Evolutionary conservation across 2,888 invertebrate species (phyloP), one percentile per base, ranked within the genome.

Genomic region (Luffia ferchaultella): DNA sequence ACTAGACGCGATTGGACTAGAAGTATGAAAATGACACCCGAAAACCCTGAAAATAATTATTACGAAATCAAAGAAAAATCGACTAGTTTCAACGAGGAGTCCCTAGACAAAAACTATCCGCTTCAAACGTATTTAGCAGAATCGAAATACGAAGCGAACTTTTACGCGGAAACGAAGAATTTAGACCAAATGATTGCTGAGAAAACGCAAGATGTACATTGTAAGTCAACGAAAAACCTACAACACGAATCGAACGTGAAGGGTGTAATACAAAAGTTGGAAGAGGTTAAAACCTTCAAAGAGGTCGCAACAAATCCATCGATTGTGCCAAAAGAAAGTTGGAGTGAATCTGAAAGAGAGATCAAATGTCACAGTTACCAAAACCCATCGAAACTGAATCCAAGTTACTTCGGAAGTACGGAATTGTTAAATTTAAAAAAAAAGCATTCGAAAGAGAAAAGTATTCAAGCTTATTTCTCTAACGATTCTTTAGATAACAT

Each of bases 401-500:
- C 42, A 12, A 9, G 16, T 9, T 42, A 30, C 30, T 30, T 12
- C 30, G 30, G 3, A 12, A 30, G n/a, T n/a, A n/a, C n/a, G n/a
- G 17, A 18, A 3, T 18, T 45, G 18, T 16, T 18, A 16, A 45
- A 45, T 18, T 42, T n/a, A n/a, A n/a, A n/a, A n/a, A n/a, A n/a
- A 18, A 40, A 9, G 3, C 16, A 42, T 48, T 19, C 67, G 65
- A 2, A 73, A 73, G 15, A 30, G 12, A 75, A 74, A 54, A 68
- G 64, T 0, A 75, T 74, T 0, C 79, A 80, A 50, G 74, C 70
- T 0, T 63, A 54, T 3, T 76, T 82, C 44, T 68, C 78, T 0
- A 77, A 79, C 18, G 80, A 82, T 51, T 76, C 77, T 0, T 65
- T 79, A 2, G 82, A 82, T 15, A 79, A 80, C 45, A 72, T 68